A percentile compares a stretch with the other conserved stretches of the same genome.
Evolutionary conservation across 2,888 invertebrate species (phyloP).

Genomic region (Strigamia crassipes): DNA sequence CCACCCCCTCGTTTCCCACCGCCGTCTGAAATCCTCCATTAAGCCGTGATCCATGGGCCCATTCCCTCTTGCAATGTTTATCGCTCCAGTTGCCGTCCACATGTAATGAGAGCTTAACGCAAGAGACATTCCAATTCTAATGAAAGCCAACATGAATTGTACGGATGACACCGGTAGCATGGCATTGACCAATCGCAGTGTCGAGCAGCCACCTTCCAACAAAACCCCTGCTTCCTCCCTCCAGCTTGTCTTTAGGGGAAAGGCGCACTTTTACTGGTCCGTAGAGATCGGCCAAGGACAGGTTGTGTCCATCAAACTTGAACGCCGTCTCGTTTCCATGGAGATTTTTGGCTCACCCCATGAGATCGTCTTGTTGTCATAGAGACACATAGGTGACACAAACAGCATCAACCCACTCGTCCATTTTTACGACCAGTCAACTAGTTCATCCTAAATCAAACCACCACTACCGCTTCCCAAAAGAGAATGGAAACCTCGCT

Average conservation of each 20-base stretch:
- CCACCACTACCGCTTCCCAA: neutral
- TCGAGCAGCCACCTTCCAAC: neutral
- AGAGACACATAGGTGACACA: neutral
- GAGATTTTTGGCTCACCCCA: constrained; percentile 1
- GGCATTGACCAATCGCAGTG: constrained; percentile 21
- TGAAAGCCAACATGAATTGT: constrained; percentile 21
- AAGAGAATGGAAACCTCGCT: constrained; percentile 7
- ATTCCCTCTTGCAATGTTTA: constrained; percentile 21
- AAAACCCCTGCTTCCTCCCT: constrained; percentile 11
- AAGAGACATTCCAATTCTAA: constrained; percentile 21
- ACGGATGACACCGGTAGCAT: constrained; percentile 21
- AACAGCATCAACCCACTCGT: constrained; percentile 11
- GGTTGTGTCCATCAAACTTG: constrained; percentile 21
- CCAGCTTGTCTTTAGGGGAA: constrained; percentile 10
- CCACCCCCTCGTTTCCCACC: constrained; percentile 21
- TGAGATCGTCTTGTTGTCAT: constrained; percentile 21
- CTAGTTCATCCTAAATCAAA: neutral
- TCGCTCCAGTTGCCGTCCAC: constrained; percentile 16
- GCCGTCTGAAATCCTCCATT: constrained; percentile 12
- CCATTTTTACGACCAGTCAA: constrained; percentile 12
- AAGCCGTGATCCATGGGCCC: constrained; percentile 21
- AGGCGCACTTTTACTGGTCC: constrained; percentile 21
- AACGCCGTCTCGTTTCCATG: constrained; percentile 7
- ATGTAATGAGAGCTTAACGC: constrained; percentile 16
- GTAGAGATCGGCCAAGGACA: constrained; percentile 11